phyloP scores from a whole-genome alignment of 2,113 vertebrate genomes.

The Hiodon tergisus region DNA sequence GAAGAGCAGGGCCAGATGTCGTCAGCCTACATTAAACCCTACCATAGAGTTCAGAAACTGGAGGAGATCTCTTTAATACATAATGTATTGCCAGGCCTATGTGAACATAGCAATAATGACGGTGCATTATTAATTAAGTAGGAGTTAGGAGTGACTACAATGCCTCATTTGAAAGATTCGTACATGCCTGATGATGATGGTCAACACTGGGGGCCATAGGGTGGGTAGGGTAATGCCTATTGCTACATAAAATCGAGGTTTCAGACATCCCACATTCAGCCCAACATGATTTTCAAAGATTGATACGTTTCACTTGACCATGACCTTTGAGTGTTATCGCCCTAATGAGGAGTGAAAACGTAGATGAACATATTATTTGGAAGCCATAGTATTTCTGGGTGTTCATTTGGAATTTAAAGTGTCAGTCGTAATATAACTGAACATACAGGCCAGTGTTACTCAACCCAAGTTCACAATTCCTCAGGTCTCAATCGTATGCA shows the following conservation, averaged over 20 bases:
- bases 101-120: conserved; percentile 51
- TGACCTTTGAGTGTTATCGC: not conserved
- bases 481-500: not conserved
- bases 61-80: conserved; percentile 43
- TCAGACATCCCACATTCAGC: not conserved
- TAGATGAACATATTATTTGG: no score
- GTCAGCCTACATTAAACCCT: conserved; percentile 38
- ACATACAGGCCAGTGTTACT: no score
- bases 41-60: not conserved
- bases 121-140: conserved; percentile 47
- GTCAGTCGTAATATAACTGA: no score
- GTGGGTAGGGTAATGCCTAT: not conserved
- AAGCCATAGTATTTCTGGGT: no score
- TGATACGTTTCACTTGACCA: conserved; percentile 1
- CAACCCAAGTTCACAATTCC: not conserved
- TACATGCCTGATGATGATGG: conserved; percentile 33
- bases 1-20: conserved; percentile 40
- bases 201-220: not conserved
- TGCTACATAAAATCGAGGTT: not conserved
- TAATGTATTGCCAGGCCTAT: conserved; percentile 51
- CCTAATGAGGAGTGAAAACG: no score
- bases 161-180: conserved; percentile 43
- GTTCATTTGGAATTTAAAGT: no score
- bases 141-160: conserved; percentile 59
- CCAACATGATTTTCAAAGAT: not conserved